phyloP scores from a whole-genome alignment of 37 sponge, comb jelly and placozoan genomes.

The Oopsacas minuta region DNA sequence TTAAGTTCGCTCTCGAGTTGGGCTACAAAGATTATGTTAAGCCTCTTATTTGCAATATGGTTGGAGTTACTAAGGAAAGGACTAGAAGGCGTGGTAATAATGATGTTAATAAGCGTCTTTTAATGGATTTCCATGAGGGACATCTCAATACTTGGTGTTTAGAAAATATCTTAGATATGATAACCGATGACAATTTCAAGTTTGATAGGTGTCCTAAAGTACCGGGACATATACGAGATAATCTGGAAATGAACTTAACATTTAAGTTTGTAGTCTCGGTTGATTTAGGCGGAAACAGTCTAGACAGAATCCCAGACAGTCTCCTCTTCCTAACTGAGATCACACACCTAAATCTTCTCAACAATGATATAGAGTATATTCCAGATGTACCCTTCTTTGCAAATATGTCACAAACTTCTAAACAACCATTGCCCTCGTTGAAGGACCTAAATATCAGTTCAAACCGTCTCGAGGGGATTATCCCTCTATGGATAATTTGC shows the following conservation, averaged over 20 bases:
- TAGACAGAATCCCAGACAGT: background rate
- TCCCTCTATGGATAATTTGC: slow-evolving; percentile 10
- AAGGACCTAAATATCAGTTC: slow-evolving; percentile 7
- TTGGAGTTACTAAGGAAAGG: background rate
- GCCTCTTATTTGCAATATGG: background rate
- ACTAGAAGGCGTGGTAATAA: background rate
- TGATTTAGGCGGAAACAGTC: slow-evolving; percentile 7
- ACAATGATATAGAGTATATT: background rate
- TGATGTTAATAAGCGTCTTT: background rate
- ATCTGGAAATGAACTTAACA: background rate
- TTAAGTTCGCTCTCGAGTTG: background rate
- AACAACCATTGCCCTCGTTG: background rate
- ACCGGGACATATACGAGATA: background rate
- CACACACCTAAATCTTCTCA: background rate
- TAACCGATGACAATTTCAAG: background rate
- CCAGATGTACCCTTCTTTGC: background rate
- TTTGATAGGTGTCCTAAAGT: slow-evolving; percentile 2
- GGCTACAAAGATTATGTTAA: background rate
- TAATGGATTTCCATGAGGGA: background rate
- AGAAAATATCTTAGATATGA: background rate
- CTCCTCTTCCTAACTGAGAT: background rate
- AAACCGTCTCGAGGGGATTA: background rate
- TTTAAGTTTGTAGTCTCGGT: background rate
- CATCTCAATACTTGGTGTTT: slow-evolving; percentile 14
- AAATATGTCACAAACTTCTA: background rate